Evolutionary conservation across 2,888 invertebrate species (phyloP), one percentile per base, ranked within the genome.

Genomic region (Tryphoninae sp.): DNA sequence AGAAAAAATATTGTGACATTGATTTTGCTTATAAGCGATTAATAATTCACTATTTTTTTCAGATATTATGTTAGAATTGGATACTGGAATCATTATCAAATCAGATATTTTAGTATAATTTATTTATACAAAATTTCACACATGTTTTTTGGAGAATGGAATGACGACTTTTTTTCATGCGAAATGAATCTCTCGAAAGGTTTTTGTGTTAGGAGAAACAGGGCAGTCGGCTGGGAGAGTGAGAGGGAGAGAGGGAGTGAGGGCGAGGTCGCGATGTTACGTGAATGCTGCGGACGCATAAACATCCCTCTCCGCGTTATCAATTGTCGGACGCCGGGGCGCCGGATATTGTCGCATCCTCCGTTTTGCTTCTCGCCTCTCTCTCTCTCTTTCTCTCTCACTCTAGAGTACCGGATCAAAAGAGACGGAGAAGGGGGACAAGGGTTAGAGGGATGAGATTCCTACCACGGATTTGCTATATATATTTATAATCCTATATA

Each of bases 281-380:
- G 69, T 45, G 82, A 82, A 79, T 78, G 68, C 82, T 45, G 81
- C 90, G 89, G 87, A 88, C 89, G 87, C 91, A 91, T 92, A 92
- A 92, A 92, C 91, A 91, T 91, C 89, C 91, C 91, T 86, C 86
- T 86, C 86, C 89, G 90, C 89, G 91, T 91, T 92, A 92, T 92
- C 92, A 92, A 92, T 92, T 90, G 92, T 91, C 91, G 92, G 92
- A 91, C 92, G 92, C 92, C 92, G 92, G 92, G 89, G 89, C 90
- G 90, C 89, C 92, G 92, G 92, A 92, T 92, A 92, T 92, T 92
- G 92, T 92, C 91, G 92, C 91, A 91, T 91, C 92, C 92, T 91
- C 91, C 88, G 88, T 88, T 88, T 87, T 87, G 87, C 90, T 88
- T 77, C 89, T 88, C 88, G 86, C 78, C 76, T 61, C 78, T 73